Base-by-base conservation (phyloP, 2,797 vertebrate species). In the Nothura maculosa region DNA sequence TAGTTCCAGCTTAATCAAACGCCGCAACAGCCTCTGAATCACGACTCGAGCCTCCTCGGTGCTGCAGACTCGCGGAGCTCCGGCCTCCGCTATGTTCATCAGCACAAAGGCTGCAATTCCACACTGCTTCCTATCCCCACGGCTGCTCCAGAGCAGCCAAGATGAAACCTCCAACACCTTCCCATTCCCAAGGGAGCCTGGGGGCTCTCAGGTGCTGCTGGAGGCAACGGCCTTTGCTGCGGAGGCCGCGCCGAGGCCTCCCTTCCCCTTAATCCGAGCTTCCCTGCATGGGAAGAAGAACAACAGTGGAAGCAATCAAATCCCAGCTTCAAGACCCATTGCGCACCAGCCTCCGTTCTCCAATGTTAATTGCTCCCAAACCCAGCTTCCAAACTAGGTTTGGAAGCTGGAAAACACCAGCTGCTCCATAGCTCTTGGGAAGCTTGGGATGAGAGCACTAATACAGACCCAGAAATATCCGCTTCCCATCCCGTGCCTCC, bases 1-100 rank as follows among this genome's bases (percentile, higher is more conserved):
- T 96, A 91, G n/a, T n/a, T n/a, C n/a, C n/a, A n/a, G 89, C 45
- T 96, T 97, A 94, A 96, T 92, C 96, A 96, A 97, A 94, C 88
- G 57, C 68, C 89, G 81, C 96, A 94, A 92, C 87, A 93, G 85
- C 87, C 94, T 91, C 95, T 94, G 96, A 95, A 95, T 96, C 92
- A 93, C 17, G 50, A 63, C n/a, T 81, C 92, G 12, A 40, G 40
- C 14, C 60, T 92, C 74, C 90, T 91, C 75, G 36, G 86, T 93
- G 73, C 94, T 94, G 70, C 60, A 89, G 57, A 91, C 69, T 94
- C 94, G 81, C 81, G 96, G 91, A 95, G 93, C 95, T 95, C 85
- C 30, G 55, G 75, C 92, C 95, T 95, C 85, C 28, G 55, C 73
- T 95, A 47, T 94, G 58, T 70, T 92, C 78, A 84, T 55, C 96